Evolutionary conservation across 2,113 vertebrate species (phyloP), one percentile per base, ranked within the genome.

Genomic region (Notarius lentiginosus): DNA sequence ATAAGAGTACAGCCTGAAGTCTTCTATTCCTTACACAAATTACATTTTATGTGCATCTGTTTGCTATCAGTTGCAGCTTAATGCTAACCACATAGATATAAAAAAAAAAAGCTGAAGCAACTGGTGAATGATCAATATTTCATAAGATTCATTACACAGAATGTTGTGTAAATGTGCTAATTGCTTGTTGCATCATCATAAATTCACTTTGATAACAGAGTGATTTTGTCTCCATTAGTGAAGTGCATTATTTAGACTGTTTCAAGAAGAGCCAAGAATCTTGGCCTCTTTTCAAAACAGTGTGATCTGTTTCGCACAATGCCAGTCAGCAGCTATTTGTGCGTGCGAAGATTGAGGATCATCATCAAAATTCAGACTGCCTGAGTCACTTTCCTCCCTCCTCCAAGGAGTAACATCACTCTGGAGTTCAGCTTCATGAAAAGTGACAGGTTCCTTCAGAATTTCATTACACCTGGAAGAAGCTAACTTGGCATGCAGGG

Each of bases 131-230:
- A 53, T 84, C 84, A 87, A 91, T 93, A 91, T 76, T 91, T 88
- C 89, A 92, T 87, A 83, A 92, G 92, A 92, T 91, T 91, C 89
- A 93, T 94, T 94, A 92, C 93, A 89, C 88, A 83, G 88, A 91
- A 91, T 89, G 87, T 84, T 84, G 90, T 87, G 87, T 87, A 87
- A 91, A 91, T 92, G 92, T 89, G 89, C 86, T 93, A 93, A 94
- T 94, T 89, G 84, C 8, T 58, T 87, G 82, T 87, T 87, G 92
- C 87, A 83, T 92, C 90, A 91, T 93, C 88, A 91, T 86, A 87
- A 90, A 91, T 83, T 90, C 91, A 84, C 86, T 89, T 91, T 89
- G 90, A 93, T 92, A 91, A 90, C 66, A 83, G 81, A 92, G 87
- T 82, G 85, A 93, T 90, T 90, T 90, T 77, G 86, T 90, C 73